Conservation (phyloP, 2,113 vertebrate species). For the Gymnogyps californianus region DNA sequence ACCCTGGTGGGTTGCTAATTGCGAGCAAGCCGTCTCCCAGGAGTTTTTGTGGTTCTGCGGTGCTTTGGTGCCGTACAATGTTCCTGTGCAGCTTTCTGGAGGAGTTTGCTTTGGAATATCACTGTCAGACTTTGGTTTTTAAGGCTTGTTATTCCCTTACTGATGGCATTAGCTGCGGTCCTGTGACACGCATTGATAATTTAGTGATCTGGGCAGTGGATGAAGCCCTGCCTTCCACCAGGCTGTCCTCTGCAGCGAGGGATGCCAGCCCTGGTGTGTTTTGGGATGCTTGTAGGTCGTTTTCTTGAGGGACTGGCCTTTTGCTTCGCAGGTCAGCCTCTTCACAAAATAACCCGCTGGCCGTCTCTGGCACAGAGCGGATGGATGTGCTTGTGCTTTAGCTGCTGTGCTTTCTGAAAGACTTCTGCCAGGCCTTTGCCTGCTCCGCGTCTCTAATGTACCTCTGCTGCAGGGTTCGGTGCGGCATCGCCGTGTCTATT, state of each 20-base stretch:
- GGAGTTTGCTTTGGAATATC: background rate
- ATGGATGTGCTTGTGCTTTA: background rate
- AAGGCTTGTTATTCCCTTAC: background rate
- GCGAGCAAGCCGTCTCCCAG: background rate
- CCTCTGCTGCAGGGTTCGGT: background rate
- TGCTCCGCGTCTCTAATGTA: background rate
- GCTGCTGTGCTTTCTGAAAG: background rate
- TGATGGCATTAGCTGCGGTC: background rate
- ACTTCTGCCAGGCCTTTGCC: background rate
- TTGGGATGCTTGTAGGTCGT: background rate
- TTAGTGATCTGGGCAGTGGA: background rate
- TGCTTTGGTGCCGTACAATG: background rate
- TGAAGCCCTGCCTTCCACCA: background rate
- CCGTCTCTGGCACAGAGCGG: background rate
- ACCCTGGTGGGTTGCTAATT: background rate
- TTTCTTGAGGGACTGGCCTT: background rate
- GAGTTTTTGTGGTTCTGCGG: background rate
- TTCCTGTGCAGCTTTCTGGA: background rate
- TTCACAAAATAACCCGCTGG: background rate
- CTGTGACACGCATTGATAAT: accelerated
- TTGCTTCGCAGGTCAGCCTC: background rate
- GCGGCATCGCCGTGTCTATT: background rate
- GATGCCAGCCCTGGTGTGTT: background rate
- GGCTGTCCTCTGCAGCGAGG: background rate
- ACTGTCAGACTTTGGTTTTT: background rate